A percentile compares a stretch with the other conserved stretches of the same genome.
Evolutionary conservation across 2,797 vertebrate species (phyloP).

Genomic region (Aphelocoma californica): DNA sequence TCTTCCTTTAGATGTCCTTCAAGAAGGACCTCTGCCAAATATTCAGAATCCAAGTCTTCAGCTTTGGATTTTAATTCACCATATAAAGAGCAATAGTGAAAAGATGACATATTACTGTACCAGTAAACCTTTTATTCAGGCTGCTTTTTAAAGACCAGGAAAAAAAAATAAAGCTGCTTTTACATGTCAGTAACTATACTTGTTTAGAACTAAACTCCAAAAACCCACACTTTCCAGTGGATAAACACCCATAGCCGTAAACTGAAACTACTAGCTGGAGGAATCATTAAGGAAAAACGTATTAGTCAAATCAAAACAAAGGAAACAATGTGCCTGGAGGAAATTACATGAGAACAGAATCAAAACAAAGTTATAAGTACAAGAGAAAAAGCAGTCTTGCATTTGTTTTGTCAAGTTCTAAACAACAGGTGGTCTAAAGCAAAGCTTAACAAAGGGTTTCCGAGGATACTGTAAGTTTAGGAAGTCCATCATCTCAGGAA

Average conservation of each 20-base stretch:
- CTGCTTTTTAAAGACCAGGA: background rate
- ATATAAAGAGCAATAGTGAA: background rate
- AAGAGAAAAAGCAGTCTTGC: background rate
- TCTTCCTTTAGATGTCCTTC: background rate
- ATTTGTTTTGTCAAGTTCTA: conserved; percentile 45
- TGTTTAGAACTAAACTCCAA: background rate
- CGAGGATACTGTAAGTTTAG: background rate
- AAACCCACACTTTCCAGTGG: background rate
- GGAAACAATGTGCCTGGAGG: conserved; percentile 22
- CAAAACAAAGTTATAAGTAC: conserved; percentile 27
- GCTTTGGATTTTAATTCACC: background rate
- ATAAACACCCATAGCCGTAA: background rate
- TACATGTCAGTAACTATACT: background rate
- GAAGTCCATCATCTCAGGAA: background rate
- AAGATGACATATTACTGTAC: background rate
- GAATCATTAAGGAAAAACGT: background rate
- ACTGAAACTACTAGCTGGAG: background rate
- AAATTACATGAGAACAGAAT: conserved; percentile 18
- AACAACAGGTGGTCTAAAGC: conserved; percentile 24
- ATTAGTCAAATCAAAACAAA: conserved; percentile 38
- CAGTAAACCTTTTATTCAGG: background rate
- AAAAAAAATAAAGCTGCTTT: background rate
- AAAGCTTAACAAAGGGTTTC: conserved; percentile 27
- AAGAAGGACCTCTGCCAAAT: background rate
- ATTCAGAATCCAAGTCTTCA: background rate